Evolutionary conservation across 2,797 vertebrate genomes (phyloP).

Genomic region (Amblyraja radiata): DNA sequence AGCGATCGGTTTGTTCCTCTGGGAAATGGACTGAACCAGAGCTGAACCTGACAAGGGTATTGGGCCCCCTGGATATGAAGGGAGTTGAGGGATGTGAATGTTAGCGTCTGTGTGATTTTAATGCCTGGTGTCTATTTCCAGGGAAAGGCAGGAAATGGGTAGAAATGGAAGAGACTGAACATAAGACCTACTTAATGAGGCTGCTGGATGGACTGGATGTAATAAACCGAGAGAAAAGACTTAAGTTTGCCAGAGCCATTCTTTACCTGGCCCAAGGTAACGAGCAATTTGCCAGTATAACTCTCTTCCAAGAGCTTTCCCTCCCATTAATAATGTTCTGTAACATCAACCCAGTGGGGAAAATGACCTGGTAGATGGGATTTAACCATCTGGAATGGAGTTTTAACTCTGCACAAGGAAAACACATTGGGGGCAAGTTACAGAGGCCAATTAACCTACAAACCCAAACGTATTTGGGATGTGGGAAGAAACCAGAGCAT

Average conservation of each 20-base stretch:
- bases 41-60: not conserved
- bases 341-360: not conserved
- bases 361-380: not conserved
- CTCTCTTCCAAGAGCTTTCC: not conserved
- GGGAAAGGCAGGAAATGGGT: slow-evolving; percentile 69
- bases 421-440: too few species aligned
- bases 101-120: not conserved
- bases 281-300: not conserved
- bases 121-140: slow-evolving; percentile 41
- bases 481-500: too few species aligned
- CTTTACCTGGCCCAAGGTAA: slow-evolving; percentile 91
- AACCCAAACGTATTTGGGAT: too few species aligned
- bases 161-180: slow-evolving; percentile 66
- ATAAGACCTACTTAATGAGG: slow-evolving; percentile 77
- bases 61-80: not conserved
- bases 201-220: slow-evolving; percentile 86
- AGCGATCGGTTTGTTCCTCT: slow-evolving; percentile 35
- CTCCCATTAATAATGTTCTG: not conserved
- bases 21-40: slow-evolving; percentile 2
- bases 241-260: slow-evolving; percentile 78
- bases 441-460: too few species aligned
- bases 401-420: not conserved
- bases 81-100: not conserved
- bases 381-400: not conserved
- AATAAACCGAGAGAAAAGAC: slow-evolving; percentile 77